Evolutionary conservation across 2,113 vertebrate species (phyloP).

Genomic region (Alouatta palliata): DNA sequence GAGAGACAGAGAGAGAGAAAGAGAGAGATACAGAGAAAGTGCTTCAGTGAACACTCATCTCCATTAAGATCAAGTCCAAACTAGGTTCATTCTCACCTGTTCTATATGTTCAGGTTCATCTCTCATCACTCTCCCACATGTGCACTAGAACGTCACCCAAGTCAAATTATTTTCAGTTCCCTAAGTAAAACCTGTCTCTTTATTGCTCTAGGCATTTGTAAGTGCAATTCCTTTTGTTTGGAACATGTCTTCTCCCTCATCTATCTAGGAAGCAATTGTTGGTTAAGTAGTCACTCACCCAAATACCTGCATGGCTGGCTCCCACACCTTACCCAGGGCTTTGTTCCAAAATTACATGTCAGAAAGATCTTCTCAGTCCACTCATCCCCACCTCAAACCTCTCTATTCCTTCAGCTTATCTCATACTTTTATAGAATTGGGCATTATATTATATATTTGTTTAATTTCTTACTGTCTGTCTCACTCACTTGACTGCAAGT

Average conservation of each 20-base stretch:
- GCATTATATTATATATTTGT: not conserved
- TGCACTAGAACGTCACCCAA: not conserved
- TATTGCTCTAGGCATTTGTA: not conserved
- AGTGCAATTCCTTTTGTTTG: no score
- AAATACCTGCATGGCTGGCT: not conserved
- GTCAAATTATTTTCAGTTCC: not conserved
- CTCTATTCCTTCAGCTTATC: not conserved
- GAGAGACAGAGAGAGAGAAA: no score
- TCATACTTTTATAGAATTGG: not conserved
- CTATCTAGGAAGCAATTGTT: not conserved
- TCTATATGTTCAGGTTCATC: not conserved
- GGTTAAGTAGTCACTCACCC: not conserved
- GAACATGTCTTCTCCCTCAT: not conserved
- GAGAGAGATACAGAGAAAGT: accelerated
- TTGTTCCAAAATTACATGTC: not conserved
- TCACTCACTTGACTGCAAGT: not conserved
- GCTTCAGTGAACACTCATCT: not conserved
- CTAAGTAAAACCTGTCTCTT: not conserved
- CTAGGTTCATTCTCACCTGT: not conserved
- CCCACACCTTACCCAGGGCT: not conserved
- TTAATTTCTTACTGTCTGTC: not conserved
- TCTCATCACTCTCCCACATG: not conserved
- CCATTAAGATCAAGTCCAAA: not conserved
- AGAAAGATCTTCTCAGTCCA: not conserved
- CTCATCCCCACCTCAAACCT: not conserved